Evolutionary conservation across 2,113 vertebrate genomes (phyloP).

Genomic region (Pygoscelis adeliae): DNA sequence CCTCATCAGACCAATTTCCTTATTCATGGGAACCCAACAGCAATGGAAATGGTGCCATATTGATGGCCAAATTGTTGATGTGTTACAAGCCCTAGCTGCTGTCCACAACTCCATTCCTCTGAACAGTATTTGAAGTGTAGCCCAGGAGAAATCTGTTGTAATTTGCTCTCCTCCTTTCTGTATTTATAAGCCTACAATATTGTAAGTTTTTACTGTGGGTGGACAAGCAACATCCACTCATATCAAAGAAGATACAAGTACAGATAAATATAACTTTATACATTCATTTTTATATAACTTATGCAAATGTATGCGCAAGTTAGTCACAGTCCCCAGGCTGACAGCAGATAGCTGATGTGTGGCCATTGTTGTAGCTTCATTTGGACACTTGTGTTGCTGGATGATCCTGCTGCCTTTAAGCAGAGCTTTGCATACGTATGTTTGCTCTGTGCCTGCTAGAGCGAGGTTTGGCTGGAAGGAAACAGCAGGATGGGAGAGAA

Average conservation of each 20-base stretch:
- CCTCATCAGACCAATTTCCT: neutral
- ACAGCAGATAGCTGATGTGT: constrained; percentile 59
- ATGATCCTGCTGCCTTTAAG: neutral
- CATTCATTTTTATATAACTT: constrained; percentile 69
- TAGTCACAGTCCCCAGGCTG: constrained; percentile 68
- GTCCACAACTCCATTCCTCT: neutral
- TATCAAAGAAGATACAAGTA: constrained; percentile 64
- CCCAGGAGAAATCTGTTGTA: constrained; percentile 40
- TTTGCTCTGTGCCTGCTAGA: neutral
- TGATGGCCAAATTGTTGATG: neutral
- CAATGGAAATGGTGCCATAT: neutral
- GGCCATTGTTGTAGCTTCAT: neutral
- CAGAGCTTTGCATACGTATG: accelerated
- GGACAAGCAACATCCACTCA: constrained; percentile 69
- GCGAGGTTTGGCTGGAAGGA: neutral
- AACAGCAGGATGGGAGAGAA: neutral
- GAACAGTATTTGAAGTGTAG: neutral
- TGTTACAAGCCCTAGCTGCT: neutral
- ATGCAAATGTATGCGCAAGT: constrained; percentile 65
- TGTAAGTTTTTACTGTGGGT: constrained; percentile 63
- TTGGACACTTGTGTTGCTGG: neutral
- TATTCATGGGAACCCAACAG: neutral
- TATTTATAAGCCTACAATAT: constrained; percentile 56
- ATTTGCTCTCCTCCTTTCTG: constrained; percentile 32
- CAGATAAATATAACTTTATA: constrained; percentile 68